phyloP scores from a whole-genome alignment of 2,888 invertebrate species.

The Myopa testacea region DNA sequence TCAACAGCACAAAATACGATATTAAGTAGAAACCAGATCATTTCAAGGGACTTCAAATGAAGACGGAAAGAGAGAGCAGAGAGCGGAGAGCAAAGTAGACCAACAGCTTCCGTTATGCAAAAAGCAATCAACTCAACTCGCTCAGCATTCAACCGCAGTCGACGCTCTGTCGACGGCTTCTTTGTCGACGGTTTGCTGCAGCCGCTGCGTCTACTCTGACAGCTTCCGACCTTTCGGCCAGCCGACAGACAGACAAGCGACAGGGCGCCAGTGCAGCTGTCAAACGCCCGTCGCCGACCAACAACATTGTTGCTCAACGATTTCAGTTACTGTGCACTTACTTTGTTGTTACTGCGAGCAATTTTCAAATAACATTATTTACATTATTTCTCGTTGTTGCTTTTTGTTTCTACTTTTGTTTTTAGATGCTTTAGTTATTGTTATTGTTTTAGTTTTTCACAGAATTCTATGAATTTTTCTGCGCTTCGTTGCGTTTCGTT shows the following conservation, averaged over 20 bases:
- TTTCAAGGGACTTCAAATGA: not conserved
- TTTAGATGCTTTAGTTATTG: not conserved
- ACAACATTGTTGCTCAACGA: not conserved
- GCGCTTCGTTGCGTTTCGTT: constrained; percentile 19
- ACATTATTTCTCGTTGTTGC: not conserved
- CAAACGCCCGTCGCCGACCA: not conserved
- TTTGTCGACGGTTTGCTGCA: not conserved
- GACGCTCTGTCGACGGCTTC: too few relatives aligned
- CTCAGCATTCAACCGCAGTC: not conserved
- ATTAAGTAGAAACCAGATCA: not conserved
- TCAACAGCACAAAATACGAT: too few relatives aligned
- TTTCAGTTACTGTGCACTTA: not conserved
- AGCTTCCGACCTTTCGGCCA: constrained; percentile 16
- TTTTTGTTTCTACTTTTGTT: not conserved
- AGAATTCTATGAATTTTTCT: not conserved
- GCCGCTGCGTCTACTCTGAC: not conserved
- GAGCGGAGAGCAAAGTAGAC: not conserved
- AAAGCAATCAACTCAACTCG: not conserved
- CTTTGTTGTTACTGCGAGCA: not conserved
- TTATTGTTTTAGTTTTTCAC: not conserved
- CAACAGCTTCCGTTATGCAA: not conserved
- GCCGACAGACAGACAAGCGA: not conserved
- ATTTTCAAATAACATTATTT: not conserved
- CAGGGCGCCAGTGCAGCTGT: constrained; percentile 16
- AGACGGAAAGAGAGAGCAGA: not conserved